Evolutionary conservation across 2,888 invertebrate genomes (phyloP).

Genomic region (Synergus umbraculus): DNA sequence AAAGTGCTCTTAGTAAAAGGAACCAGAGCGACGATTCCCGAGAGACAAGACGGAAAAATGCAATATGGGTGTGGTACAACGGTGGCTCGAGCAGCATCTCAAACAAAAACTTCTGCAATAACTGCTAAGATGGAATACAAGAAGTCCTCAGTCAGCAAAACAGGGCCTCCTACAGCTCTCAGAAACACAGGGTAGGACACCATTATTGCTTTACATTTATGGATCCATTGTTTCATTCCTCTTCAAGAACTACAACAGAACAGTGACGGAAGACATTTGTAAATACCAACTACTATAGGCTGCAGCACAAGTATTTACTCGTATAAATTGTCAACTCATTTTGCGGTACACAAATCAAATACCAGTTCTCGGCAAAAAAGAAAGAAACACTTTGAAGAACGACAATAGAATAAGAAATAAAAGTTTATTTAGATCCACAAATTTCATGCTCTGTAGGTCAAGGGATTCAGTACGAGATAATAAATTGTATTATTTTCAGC

Average conservation of each 20-base stretch:
- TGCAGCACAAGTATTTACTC: neutral
- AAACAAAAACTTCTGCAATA: conserved; percentile 56
- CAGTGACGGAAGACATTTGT: neutral
- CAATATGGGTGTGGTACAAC: conserved; percentile 46
- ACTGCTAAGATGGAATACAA: conserved; percentile 53
- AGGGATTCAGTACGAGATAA: neutral
- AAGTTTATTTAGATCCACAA: neutral
- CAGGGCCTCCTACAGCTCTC: conserved; percentile 19
- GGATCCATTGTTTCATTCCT: conserved; percentile 30
- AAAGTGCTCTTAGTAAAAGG: conserved; percentile 43
- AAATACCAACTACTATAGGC: conserved; percentile 8
- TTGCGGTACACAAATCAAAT: conserved; percentile 11
- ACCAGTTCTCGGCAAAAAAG: neutral
- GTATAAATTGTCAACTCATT: conserved; percentile 18
- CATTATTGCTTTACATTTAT: conserved; percentile 40
- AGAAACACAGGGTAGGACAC: conserved; percentile 6
- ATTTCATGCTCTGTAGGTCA: neutral
- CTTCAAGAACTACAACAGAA: neutral
- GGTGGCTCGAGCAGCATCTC: conserved; percentile 41
- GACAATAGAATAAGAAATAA: neutral
- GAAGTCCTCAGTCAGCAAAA: conserved; percentile 53
- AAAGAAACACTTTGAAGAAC: too few relatives aligned
- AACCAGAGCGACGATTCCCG: conserved; percentile 44
- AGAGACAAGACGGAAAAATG: conserved; percentile 52
- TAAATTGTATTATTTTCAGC: neutral